Conservation (phyloP, 2,888 invertebrate genomes). For the Anaspis maculata region DNA sequence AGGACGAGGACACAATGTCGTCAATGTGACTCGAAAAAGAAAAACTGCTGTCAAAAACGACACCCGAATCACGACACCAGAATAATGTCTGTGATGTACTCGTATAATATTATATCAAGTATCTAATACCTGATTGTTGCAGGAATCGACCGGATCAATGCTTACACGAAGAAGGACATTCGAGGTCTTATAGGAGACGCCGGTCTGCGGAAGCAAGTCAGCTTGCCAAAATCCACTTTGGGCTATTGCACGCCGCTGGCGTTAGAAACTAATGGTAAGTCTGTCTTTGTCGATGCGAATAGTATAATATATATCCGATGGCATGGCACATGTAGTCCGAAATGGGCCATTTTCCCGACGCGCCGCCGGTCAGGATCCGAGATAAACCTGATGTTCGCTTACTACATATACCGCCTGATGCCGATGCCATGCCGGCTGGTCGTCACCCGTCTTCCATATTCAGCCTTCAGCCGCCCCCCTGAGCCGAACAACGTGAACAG, state of each 20-base stretch:
- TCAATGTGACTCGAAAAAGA: no score
- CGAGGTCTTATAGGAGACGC: slow-evolving; percentile 61
- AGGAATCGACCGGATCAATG: slow-evolving; percentile 68
- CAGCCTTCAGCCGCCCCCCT: no score
- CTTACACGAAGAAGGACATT: slow-evolving; percentile 74
- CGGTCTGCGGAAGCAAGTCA: slow-evolving; percentile 63
- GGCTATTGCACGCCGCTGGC: slow-evolving; percentile 76
- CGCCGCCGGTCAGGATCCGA: slow-evolving; percentile 25
- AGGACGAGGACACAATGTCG: no score
- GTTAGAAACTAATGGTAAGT: slow-evolving; percentile 72
- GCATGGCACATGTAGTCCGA: slow-evolving; percentile 21
- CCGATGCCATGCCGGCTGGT: background rate
- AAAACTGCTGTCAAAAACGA: no score
- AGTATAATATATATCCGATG: slow-evolving; percentile 12
- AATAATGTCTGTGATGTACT: no score
- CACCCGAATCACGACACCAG: no score
- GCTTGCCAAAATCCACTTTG: slow-evolving; percentile 64
- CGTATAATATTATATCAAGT: no score
- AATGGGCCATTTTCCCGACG: slow-evolving; percentile 22
- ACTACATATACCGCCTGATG: slow-evolving; percentile 13
- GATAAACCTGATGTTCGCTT: slow-evolving; percentile 26
- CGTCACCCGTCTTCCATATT: slow-evolving; percentile 12
- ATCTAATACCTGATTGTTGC: no score
- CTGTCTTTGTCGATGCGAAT: slow-evolving; percentile 11
- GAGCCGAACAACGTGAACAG: no score